phyloP scores from a whole-genome alignment of 2,797 vertebrate genomes.

The Salarias fasciatus region DNA sequence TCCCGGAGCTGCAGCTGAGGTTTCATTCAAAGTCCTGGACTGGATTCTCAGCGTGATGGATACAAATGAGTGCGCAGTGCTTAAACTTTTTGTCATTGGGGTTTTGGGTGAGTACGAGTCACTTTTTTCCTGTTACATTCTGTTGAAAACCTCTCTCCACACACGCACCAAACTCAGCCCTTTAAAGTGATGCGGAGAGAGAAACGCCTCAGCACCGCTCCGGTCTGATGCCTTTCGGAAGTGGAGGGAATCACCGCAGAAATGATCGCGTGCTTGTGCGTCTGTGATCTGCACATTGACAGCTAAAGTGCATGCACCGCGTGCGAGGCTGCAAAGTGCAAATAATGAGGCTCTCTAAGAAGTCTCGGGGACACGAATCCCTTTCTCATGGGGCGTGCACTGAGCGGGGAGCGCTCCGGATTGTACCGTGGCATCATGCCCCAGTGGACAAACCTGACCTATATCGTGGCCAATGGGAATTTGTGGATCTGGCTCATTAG shows the following conservation, averaged over 20 bases:
- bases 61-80: slow-evolving; percentile 61
- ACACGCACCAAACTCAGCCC: no score
- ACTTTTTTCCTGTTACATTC: no score
- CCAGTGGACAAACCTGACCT: slow-evolving; percentile 64
- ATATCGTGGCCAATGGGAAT: slow-evolving; percentile 57
- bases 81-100: slow-evolving; percentile 78
- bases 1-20: slow-evolving; percentile 65
- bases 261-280: no score
- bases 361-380: slow-evolving; percentile 22
- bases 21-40: slow-evolving; percentile 46
- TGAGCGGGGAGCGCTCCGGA: slow-evolving; percentile 14
- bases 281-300: no score
- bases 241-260: no score
- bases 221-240: no score
- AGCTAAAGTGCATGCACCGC: no score
- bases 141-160: no score
- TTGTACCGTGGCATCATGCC: slow-evolving; percentile 33
- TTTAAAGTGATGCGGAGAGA: no score
- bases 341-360: slow-evolving; percentile 1
- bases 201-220: neutral
- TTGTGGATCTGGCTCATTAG: slow-evolving; percentile 59
- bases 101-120: slow-evolving; percentile 73
- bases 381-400: slow-evolving; percentile 12
- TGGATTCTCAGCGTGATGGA: slow-evolving; percentile 76
- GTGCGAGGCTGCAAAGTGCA: neutral